Evolutionary conservation across 2,888 invertebrate species (phyloP).

Genomic region (Nemapogon koenigi): DNA sequence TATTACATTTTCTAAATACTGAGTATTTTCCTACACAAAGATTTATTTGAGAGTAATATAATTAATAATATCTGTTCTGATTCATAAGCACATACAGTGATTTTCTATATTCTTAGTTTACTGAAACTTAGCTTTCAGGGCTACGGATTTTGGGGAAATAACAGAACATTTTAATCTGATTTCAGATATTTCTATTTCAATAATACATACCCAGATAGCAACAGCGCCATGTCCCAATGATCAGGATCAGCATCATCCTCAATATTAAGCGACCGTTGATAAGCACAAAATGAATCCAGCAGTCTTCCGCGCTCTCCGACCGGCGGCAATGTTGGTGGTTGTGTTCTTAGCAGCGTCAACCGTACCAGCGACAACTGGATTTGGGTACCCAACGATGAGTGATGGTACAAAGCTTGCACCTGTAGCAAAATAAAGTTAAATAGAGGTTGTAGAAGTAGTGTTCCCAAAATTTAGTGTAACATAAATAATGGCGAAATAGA

Average conservation of each 20-base stretch:
- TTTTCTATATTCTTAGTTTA: no score
- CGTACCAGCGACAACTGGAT: constrained; percentile 74
- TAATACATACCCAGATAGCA: constrained; percentile 72
- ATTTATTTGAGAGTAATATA: no score
- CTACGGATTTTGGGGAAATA: no score
- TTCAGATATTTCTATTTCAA: no score
- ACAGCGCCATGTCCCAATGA: constrained; percentile 83
- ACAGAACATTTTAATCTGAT: no score
- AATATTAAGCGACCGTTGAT: constrained; percentile 71
- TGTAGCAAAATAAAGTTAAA: constrained; percentile 22
- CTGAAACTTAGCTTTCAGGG: no score
- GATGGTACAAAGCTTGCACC: constrained; percentile 83
- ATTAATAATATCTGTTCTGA: no score
- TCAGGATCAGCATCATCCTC: constrained; percentile 70
- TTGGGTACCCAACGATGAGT: constrained; percentile 70
- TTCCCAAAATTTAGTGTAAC: no score
- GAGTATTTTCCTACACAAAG: no score
- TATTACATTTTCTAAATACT: no score
- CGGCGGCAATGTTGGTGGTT: constrained; percentile 68
- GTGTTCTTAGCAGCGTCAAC: constrained; percentile 71
- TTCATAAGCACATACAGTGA: no score
- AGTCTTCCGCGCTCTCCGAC: constrained; percentile 70
- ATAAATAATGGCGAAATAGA: no score
- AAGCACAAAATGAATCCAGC: constrained; percentile 78
- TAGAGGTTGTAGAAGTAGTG: not conserved